Percentiles rank a stretch among this genome's conserved stretches.
phyloP scores from a whole-genome alignment of 2,113 vertebrate species.

The Helogale parvula region DNA sequence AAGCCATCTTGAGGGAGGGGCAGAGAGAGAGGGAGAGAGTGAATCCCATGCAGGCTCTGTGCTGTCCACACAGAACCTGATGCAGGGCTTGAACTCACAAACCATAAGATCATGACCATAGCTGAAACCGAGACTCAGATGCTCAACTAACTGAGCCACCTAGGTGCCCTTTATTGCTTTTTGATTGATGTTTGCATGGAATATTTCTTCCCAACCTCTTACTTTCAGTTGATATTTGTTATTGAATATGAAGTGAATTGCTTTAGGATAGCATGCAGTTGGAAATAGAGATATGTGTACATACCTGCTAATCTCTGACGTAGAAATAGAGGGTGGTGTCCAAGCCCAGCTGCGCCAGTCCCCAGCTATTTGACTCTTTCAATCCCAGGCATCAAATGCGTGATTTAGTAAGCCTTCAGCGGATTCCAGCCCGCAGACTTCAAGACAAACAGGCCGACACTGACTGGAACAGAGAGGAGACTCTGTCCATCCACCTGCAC shows the following conservation, averaged over 20 bases:
- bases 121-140: too few relatives aligned
- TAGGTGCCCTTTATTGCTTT: too few relatives aligned
- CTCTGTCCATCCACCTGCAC: accelerated
- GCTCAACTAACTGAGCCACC: too few relatives aligned
- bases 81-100: too few relatives aligned
- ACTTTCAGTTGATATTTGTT: background rate
- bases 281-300: too few relatives aligned
- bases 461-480: background rate
- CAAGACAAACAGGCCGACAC: background rate
- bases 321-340: background rate
- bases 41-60: too few relatives aligned
- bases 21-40: too few relatives aligned
- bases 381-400: background rate
- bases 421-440: background rate
- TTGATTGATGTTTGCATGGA: background rate
- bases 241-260: background rate
- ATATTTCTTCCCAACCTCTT: background rate
- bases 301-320: background rate
- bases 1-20: too few relatives aligned
- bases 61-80: too few relatives aligned
- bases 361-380: background rate
- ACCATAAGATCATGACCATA: too few relatives aligned
- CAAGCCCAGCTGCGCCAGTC: background rate
- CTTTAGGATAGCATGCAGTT: background rate
- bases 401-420: background rate